Percentiles rank a stretch among this genome's conserved stretches.
Conservation (phyloP, 2,797 vertebrate genomes). For the Lutjanus argentimaculatus region DNA sequence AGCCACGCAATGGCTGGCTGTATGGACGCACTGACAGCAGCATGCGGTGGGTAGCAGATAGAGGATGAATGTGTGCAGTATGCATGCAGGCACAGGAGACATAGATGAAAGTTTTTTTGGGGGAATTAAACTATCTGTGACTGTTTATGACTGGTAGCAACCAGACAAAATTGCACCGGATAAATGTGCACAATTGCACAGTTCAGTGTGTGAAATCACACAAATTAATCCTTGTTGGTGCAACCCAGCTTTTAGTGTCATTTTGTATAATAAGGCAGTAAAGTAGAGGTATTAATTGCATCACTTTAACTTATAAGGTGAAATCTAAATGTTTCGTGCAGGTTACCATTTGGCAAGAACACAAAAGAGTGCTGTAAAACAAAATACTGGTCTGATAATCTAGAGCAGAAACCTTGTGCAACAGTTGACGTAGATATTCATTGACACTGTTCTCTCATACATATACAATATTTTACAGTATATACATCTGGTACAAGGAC, state of each 20-base stretch:
- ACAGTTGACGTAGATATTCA: neutral
- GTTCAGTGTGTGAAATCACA: neutral
- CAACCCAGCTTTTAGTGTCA: neutral
- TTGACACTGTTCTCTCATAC: neutral
- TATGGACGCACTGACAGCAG: conserved; percentile 93
- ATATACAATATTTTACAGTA: neutral
- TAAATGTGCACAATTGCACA: neutral
- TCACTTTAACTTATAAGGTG: neutral
- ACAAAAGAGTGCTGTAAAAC: neutral
- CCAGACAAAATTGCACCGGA: neutral
- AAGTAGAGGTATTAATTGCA: neutral
- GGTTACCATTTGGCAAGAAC: neutral
- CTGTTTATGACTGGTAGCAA: neutral
- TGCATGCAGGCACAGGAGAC: neutral
- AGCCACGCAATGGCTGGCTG: conserved; percentile 95
- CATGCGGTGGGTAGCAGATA: conserved; percentile 85
- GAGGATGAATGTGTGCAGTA: neutral
- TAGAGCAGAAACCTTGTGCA: neutral
- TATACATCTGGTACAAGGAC: neutral
- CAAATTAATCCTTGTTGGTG: no score
- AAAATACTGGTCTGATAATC: neutral
- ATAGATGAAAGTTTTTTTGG: neutral
- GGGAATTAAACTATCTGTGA: neutral
- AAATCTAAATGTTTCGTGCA: neutral
- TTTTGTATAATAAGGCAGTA: neutral